Conservation (phyloP, 2,888 invertebrate genomes). For the Caenorhabditis auriculariae region DNA sequence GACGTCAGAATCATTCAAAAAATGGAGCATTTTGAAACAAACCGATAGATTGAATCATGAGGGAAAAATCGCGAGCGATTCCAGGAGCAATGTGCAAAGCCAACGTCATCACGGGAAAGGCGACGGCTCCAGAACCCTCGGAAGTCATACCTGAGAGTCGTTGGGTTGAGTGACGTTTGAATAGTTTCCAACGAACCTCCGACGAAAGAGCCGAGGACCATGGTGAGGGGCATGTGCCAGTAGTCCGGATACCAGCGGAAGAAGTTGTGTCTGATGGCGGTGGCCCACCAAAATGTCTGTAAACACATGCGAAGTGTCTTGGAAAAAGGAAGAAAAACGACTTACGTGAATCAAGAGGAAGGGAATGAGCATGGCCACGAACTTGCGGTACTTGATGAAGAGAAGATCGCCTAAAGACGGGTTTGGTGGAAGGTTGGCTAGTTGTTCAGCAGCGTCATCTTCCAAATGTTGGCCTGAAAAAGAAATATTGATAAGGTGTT, state of each 20-base stretch:
- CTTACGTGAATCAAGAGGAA: constrained; percentile 47
- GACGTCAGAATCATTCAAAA: not conserved
- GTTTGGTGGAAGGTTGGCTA: constrained; percentile 32
- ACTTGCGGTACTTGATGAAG: constrained; percentile 48
- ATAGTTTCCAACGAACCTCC: constrained; percentile 35
- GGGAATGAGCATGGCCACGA: constrained; percentile 47
- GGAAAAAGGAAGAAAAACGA: not conserved
- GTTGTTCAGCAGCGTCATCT: constrained; percentile 32
- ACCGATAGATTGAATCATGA: constrained; percentile 58
- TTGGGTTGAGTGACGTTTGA: not conserved
- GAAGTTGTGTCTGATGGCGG: constrained; percentile 52
- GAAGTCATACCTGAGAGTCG: constrained; percentile 52
- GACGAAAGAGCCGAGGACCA: constrained; percentile 62
- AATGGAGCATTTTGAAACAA: constrained; percentile 8
- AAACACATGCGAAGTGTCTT: constrained; percentile 2
- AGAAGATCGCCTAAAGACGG: constrained; percentile 42
- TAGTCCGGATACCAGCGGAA: constrained; percentile 56
- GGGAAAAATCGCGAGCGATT: constrained; percentile 53
- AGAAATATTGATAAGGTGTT: not conserved
- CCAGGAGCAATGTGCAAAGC: constrained; percentile 51
- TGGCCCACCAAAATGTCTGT: constrained; percentile 57
- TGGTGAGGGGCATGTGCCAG: constrained; percentile 62
- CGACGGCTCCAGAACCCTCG: constrained; percentile 59
- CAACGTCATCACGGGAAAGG: constrained; percentile 61
- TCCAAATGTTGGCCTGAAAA: constrained; percentile 48